A percentile compares a stretch with the other conserved stretches of the same genome.
phyloP scores from a whole-genome alignment of 2,113 vertebrate genomes.

The Glaucidium brasilianum region DNA sequence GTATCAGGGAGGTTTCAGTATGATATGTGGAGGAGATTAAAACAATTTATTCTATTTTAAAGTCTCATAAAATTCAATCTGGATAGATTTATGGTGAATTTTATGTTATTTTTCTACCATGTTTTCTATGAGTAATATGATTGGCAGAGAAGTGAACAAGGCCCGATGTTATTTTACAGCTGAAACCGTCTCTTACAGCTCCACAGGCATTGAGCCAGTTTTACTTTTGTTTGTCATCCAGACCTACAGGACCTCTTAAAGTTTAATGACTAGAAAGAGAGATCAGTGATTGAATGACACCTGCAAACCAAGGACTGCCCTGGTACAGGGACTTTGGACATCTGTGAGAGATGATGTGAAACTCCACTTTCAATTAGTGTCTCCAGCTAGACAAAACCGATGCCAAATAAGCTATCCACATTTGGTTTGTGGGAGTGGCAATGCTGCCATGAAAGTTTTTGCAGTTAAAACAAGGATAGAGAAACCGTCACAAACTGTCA shows the following conservation, averaged over 20 bases:
- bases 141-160: neutral
- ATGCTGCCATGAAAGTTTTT: neutral
- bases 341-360: neutral
- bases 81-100: neutral
- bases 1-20: neutral
- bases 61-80: neutral
- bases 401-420: neutral
- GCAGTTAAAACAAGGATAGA: neutral
- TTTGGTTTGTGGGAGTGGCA: neutral
- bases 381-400: neutral
- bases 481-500: neutral
- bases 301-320: rapidly evolving
- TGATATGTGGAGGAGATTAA: neutral
- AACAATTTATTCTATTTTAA: neutral
- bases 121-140: neutral
- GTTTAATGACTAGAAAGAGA: neutral
- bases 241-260: neutral
- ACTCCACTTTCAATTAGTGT: neutral
- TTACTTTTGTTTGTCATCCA: neutral
- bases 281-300: neutral
- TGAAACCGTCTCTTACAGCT: neutral
- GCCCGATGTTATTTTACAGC: neutral
- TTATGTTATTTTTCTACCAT: neutral
- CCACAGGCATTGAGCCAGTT: neutral
- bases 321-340: neutral